These are phyloP conservation scores for Chiroxiphia lanceolata DNA, from an alignment of 2,797 vertebrate genomes.

Conservation along the genomic window DNA sequence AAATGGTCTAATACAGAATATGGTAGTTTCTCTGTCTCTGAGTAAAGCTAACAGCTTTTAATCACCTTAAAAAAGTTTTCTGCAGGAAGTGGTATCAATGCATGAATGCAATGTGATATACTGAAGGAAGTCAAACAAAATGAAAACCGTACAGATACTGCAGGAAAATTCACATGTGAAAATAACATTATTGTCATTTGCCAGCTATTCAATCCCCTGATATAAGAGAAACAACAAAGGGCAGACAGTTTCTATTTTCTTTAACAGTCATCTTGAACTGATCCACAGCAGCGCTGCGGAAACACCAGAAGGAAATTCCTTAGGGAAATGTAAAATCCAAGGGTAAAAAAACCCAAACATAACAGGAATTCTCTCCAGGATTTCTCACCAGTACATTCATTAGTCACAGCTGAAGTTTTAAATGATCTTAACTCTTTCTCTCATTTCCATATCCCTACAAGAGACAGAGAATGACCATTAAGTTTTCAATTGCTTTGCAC, in stretches of 20 bases:
- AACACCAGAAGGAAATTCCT: background rate
- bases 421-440: background rate
- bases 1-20: background rate
- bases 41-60: background rate
- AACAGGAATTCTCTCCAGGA: background rate
- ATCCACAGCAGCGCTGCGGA: rapidly evolving
- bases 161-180: background rate
- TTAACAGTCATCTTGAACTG: background rate
- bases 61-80: background rate
- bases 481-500: background rate
- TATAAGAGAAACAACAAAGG: background rate
- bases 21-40: background rate
- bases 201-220: background rate
- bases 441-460: background rate
- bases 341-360: rapidly evolving
- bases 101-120: background rate
- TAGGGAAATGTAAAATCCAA: background rate
- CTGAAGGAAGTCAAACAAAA: background rate
- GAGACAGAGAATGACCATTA: background rate
- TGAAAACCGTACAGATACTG: background rate
- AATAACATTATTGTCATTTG: rapidly evolving
- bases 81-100: background rate
- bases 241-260: background rate
- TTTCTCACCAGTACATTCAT: rapidly evolving
- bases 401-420: background rate